Percentiles rank a stretch among this genome's conserved stretches.
Evolutionary conservation across 2,113 vertebrate genomes (phyloP).

Genomic region (Struthio camelus): DNA sequence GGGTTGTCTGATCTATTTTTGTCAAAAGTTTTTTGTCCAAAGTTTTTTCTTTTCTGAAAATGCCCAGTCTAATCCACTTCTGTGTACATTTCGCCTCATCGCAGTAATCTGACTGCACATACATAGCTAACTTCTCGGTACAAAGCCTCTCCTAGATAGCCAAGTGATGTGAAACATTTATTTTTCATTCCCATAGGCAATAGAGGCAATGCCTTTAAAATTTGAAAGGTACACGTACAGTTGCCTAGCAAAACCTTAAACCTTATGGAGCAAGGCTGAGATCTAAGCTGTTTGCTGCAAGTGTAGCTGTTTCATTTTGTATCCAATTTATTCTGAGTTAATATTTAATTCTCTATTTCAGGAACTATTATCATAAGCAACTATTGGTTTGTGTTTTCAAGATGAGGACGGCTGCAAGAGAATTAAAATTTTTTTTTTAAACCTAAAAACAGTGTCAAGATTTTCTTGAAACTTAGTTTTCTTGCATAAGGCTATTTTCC

Average conservation of each 20-base stretch:
- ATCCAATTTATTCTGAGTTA: background rate
- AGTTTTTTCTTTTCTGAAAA: background rate
- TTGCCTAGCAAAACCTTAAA: background rate
- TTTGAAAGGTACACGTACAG: background rate
- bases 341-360: conserved; percentile 16
- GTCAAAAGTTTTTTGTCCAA: background rate
- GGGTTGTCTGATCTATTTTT: background rate
- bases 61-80: background rate
- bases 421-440: background rate
- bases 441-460: background rate
- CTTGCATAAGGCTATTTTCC: background rate
- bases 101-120: background rate
- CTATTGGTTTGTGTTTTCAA: background rate
- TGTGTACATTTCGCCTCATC: background rate
- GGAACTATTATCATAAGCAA: background rate
- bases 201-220: background rate
- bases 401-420: background rate
- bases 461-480: background rate
- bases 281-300: background rate
- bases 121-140: background rate
- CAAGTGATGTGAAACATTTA: background rate
- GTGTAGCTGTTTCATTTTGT: background rate
- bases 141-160: background rate
- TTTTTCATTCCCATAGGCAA: background rate
- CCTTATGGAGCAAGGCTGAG: background rate